Evolutionary conservation across 2,888 invertebrate species (phyloP), one percentile per base, ranked within the genome.

Genomic region (Cheilosia scutellata): DNA sequence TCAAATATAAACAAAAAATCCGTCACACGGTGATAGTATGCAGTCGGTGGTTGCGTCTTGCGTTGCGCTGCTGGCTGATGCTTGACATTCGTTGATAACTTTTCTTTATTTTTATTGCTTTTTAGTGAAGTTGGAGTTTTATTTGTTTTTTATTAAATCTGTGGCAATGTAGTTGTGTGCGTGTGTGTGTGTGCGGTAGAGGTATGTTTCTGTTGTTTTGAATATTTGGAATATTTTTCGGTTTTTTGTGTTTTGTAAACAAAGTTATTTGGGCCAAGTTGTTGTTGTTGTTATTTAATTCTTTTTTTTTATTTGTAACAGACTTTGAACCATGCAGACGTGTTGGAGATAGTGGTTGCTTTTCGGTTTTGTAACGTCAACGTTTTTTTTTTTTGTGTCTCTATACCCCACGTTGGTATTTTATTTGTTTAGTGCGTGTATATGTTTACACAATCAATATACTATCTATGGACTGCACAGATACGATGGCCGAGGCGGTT

Each of bases 211-310:
- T 68, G 62, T 63, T 74, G 51, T 83, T 78, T 68, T 79, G 72
- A 79, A 79, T 79, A 68, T 62, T 68, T 63, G 13, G 33, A 58
- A 77, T 68, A 72, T 76, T 62, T 68, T 65, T 55, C 33, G 55
- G 60, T 62, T 72, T 74, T 78, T 47, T n/a, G 9, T 83, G 66
- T 78, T 74, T 78, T 74, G 83, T 83, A 79, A 79, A 83, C 74
- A 83, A 79, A 83, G 63, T 57, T 79, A 79, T 83, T 79, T 83
- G 63, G 83, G 83, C 62, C 79, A 74, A 79, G 44, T 63, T 68
- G 62, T 74, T 77, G 60, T 62, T 75, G 53, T 53, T 75, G 62
- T 66, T 63, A 57, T 74, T 78, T 72, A 44, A 77, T 70, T 82
- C 63, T 68, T 33, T 57, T 70, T 62, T 83, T 70, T 62, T 83